Evolutionary conservation across 2,888 invertebrate genomes (phyloP).

Genomic region (Allygus modestus): DNA sequence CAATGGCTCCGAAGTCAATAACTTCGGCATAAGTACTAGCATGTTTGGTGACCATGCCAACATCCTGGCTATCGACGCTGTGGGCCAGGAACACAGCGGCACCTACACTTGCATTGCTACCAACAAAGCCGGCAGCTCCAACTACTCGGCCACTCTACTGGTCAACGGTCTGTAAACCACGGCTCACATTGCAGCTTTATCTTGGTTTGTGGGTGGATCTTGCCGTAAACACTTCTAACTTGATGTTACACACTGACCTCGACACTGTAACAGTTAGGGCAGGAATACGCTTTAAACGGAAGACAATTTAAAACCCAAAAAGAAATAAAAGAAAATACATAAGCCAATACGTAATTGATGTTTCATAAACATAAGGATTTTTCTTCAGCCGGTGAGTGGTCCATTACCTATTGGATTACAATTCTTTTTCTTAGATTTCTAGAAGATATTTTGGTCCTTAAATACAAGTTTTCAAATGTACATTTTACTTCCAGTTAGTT

Average conservation of each 20-base stretch:
- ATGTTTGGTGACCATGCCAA: conserved; percentile 71
- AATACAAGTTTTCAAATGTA: no score
- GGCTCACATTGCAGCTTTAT: neutral
- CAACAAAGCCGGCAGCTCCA: conserved; percentile 81
- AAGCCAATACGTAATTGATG: no score
- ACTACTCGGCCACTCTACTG: conserved; percentile 83
- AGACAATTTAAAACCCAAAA: neutral
- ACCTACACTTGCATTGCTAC: conserved; percentile 74
- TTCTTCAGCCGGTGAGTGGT: no score
- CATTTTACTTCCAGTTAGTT: no score
- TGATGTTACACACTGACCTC: neutral
- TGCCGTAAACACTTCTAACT: neutral
- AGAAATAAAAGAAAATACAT: no score
- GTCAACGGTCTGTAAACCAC: conserved; percentile 80
- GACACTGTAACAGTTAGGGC: neutral
- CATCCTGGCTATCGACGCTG: conserved; percentile 70
- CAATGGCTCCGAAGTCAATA: conserved; percentile 76
- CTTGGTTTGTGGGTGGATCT: conserved; percentile 12
- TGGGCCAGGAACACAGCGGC: conserved; percentile 72
- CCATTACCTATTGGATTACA: no score
- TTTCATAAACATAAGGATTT: no score
- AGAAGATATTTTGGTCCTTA: no score
- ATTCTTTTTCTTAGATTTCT: no score
- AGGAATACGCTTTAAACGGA: neutral
- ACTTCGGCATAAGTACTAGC: conserved; percentile 70